Conservation (phyloP, 2,113 vertebrate genomes). For the Oryzias javanicus region DNA sequence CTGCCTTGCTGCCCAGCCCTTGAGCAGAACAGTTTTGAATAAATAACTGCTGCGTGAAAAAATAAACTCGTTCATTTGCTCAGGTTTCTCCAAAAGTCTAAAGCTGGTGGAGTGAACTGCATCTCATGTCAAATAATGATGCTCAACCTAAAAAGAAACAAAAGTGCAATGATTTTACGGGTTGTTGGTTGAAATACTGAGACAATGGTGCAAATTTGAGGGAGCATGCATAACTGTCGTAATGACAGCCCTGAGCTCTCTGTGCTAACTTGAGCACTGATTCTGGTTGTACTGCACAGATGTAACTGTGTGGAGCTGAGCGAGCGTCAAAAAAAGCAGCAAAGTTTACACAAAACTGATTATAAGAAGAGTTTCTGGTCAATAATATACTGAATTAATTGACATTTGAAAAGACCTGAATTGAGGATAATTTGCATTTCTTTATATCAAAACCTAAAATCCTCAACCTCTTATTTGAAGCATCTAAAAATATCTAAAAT, state of each 20-base stretch:
- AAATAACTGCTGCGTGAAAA: conserved; percentile 57
- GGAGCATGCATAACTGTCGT: not conserved
- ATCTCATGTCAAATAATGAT: conserved; percentile 35
- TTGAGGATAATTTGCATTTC: no score
- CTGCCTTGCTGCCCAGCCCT: conserved; percentile 45
- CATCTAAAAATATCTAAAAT: no score
- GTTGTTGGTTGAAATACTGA: conserved; percentile 33
- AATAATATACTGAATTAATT: no score
- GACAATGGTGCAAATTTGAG: not conserved
- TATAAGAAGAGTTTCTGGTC: no score
- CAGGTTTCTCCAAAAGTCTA: conserved; percentile 26
- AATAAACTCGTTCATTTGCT: conserved; percentile 43
- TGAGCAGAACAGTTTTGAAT: conserved; percentile 55
- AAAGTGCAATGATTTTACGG: conserved; percentile 25
- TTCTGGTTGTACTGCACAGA: no score
- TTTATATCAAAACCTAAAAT: no score
- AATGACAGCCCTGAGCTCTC: conserved; percentile 9
- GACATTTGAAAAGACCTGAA: no score
- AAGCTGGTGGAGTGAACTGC: conserved; percentile 15
- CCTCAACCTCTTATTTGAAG: no score
- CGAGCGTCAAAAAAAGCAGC: no score
- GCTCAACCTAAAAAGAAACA: conserved; percentile 11
- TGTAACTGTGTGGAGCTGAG: no score
- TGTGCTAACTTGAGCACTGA: no score
- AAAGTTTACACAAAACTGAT: no score